phyloP scores from a whole-genome alignment of 1,140 invertebrate genomes.

The Cryptotermes secundus region DNA sequence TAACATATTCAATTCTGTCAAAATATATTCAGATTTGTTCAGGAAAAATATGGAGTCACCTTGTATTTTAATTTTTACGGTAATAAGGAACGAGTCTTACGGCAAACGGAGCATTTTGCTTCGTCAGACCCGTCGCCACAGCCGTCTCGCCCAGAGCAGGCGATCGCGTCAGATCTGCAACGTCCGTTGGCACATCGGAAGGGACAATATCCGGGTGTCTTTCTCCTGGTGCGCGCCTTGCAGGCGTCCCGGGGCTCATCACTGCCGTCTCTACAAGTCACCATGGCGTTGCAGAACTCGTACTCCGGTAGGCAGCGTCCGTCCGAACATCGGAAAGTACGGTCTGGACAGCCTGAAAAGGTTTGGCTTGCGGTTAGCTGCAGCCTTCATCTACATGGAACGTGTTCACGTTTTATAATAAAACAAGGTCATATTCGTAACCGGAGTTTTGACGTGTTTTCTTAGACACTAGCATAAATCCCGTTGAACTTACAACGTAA shows the following conservation, averaged over 20 bases:
- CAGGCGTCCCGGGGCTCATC: constrained; percentile 80
- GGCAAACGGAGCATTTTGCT: constrained; percentile 76
- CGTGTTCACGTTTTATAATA: too few relatives aligned
- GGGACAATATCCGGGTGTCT: constrained; percentile 59
- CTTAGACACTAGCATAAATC: too few relatives aligned
- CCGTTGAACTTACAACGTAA: too few relatives aligned
- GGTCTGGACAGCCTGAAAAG: constrained; percentile 62
- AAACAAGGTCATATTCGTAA: too few relatives aligned
- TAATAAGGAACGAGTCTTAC: constrained; percentile 61
- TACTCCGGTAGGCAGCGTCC: constrained; percentile 85
- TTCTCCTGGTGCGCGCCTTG: constrained; percentile 48
- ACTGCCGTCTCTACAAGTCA: constrained; percentile 79
- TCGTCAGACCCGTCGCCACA: constrained; percentile 90
- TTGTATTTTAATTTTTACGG: too few relatives aligned
- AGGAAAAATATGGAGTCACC: too few relatives aligned
- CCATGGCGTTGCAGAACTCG: constrained; percentile 86
- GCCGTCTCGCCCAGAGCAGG: constrained; percentile 83
- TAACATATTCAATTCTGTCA: too few relatives aligned
- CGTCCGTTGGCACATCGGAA: constrained; percentile 81
- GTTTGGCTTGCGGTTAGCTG: too few relatives aligned
- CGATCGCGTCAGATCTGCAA: constrained; percentile 81
- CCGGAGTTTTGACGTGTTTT: too few relatives aligned
- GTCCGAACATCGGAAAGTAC: constrained; percentile 78
- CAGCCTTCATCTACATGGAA: too few relatives aligned
- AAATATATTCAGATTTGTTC: too few relatives aligned